Evolutionary conservation across 1,140 invertebrate species (phyloP), one percentile per base, ranked within the genome.

Genomic region (Calliphora vicina): DNA sequence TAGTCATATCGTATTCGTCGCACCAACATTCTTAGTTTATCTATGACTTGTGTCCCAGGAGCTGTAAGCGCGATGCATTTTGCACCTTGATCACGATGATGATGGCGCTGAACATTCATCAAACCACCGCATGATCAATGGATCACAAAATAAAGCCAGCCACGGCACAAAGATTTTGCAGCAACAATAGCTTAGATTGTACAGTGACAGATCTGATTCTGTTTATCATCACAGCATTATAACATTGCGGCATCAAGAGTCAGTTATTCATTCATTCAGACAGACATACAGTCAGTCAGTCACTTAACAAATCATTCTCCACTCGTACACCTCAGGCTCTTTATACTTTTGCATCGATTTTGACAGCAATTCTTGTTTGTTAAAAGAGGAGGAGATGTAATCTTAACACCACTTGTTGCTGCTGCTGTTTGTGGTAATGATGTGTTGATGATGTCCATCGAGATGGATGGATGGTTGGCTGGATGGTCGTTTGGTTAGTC

Each of bases 51-150:
- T 82, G 84, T 88, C 87, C 87, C 87, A 84, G 82, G 86, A 87
- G 87, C 82, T 85, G 84, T 67, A 88, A 87, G 87, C 87, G 87
- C 87, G 87, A 88, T 86, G 86, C 87, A 88, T 88, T 88, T 88
- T 88, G 87, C 87, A 88, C 87, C 87, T 88, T 87, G 35, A 35
- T 35, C 35, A 35, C 35, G 35, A 35, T 35, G 82, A 27, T 61
- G 80, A 83, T 83, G 82, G 67, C 84, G 74, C 82, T 76, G 74
- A 82, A 73, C 50, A 84, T 80, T 82, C 85, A 86, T 6, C 45
- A 26, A n/a, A 45, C 27, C n/a, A 78, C 20, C 10, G 35, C 35
- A 35, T 35, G 42, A 35, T 35, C 73, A 20, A 78, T 78, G 74
- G 35, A 25, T 13, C n/a, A 45, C 74, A 45, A 20, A 20, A 25